A percentile compares a stretch with the other conserved stretches of the same genome.
phyloP scores from a whole-genome alignment of 2,113 vertebrate species.

The Mus spicilegus region DNA sequence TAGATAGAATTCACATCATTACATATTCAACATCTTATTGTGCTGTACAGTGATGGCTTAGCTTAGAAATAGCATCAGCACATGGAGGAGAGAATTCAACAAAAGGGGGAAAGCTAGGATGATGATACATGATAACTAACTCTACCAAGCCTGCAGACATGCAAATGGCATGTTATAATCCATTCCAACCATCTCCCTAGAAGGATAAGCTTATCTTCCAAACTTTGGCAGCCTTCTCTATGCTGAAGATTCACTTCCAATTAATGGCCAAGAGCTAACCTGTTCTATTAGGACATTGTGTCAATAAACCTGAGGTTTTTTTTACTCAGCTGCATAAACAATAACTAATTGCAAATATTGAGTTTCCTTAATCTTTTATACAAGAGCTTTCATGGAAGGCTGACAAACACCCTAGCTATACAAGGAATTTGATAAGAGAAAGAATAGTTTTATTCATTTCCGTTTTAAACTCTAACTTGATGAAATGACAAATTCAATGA shows the following conservation, averaged over 20 bases:
- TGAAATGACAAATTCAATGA: constrained; percentile 12
- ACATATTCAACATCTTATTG: too few relatives aligned
- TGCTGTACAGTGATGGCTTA: not conserved
- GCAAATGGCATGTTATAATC: constrained; percentile 16
- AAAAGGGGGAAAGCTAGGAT: not conserved
- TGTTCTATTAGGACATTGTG: not conserved
- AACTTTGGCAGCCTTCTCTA: not conserved
- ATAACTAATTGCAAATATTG: constrained; percentile 47
- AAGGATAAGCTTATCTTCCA: not conserved
- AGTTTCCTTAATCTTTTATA: not conserved
- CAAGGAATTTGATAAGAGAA: not conserved
- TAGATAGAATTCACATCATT: not conserved
- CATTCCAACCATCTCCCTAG: not conserved
- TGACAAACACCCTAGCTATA: constrained; percentile 16
- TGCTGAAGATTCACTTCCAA: constrained; percentile 13
- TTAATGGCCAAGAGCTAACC: not conserved
- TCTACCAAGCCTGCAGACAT: not conserved
- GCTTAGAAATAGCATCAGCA: not conserved
- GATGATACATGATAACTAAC: not conserved
- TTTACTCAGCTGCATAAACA: not conserved
- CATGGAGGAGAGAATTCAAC: not conserved
- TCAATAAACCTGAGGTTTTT: not conserved
- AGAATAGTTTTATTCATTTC: not conserved
- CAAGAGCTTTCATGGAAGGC: constrained; percentile 36
- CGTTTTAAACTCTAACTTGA: not conserved